phyloP scores from a whole-genome alignment of 2,113 vertebrate species.

The Myanophis thanlyinensis region DNA sequence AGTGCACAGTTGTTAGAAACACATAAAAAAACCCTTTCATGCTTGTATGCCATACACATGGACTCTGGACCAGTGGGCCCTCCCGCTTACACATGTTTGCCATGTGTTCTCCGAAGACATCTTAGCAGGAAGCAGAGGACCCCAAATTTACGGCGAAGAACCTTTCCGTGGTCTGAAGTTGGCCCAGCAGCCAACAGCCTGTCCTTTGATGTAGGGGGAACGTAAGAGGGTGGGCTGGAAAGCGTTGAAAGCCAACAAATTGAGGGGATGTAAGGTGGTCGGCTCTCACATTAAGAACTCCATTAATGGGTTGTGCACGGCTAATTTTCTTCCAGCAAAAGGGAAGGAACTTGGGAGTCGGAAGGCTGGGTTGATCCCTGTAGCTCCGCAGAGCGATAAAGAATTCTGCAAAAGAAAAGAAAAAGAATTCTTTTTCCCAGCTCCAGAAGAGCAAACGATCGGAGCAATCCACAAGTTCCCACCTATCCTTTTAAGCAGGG shows the following conservation, averaged over 20 bases:
- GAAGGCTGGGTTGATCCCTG: background rate
- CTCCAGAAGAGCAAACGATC: background rate
- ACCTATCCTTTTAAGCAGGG: background rate
- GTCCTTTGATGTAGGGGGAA: background rate
- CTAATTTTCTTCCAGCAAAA: background rate
- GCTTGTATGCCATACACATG: background rate
- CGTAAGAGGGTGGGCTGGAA: background rate
- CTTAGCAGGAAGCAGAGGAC: background rate
- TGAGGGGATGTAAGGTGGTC: background rate
- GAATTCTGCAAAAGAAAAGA: background rate
- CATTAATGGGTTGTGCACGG: background rate
- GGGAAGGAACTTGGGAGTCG: background rate
- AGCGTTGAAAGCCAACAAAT: background rate
- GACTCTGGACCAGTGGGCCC: background rate
- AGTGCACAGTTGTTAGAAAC: background rate
- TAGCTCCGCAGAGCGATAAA: background rate
- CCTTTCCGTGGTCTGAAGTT: background rate
- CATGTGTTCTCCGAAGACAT: background rate
- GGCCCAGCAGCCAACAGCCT: background rate
- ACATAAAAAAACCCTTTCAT: background rate
- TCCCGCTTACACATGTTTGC: background rate
- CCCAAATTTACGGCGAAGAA: background rate
- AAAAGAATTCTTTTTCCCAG: background rate
- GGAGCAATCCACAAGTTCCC: background rate
- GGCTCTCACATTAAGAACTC: background rate